phyloP scores from a whole-genome alignment of 1,140 invertebrate species.

The Brachionus sp. region DNA sequence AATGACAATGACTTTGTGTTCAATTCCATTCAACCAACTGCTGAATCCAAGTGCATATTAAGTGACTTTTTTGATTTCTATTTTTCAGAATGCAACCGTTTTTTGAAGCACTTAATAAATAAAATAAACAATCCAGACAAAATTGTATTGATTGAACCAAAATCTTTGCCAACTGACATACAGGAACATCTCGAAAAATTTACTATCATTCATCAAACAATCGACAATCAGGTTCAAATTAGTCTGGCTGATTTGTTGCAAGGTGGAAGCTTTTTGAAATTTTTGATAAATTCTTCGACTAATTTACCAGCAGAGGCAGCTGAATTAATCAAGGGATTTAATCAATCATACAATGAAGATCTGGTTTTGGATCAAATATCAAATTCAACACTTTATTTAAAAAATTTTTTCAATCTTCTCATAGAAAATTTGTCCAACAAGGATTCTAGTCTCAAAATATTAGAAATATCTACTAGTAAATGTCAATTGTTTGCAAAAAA shows the following conservation, averaged over 20 bases:
- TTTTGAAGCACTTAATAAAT: background rate
- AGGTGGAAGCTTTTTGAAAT: background rate
- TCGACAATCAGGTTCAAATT: background rate
- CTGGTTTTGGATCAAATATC: background rate
- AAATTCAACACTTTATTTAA: background rate
- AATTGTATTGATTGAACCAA: background rate
- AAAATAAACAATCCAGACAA: background rate
- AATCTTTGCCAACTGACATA: background rate
- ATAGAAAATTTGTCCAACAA: background rate
- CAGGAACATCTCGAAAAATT: background rate
- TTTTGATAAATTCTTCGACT: background rate
- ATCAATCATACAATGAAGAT: background rate
- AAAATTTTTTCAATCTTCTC: background rate
- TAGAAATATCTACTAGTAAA: background rate
- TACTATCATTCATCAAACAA: background rate
- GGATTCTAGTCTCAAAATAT: background rate
- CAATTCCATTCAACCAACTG: background rate
- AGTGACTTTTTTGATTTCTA: constrained; percentile 25
- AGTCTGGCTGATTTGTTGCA: background rate
- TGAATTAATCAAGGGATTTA: background rate
- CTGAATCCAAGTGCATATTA: background rate
- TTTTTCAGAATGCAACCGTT: background rate
- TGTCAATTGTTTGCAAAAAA: background rate
- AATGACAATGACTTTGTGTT: constrained; percentile 6
- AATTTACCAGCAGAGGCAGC: background rate